A percentile compares a stretch with the other conserved stretches of the same genome.
Conservation (phyloP, 2,797 vertebrate species). For the Xiphorhynchus erythropygius region DNA sequence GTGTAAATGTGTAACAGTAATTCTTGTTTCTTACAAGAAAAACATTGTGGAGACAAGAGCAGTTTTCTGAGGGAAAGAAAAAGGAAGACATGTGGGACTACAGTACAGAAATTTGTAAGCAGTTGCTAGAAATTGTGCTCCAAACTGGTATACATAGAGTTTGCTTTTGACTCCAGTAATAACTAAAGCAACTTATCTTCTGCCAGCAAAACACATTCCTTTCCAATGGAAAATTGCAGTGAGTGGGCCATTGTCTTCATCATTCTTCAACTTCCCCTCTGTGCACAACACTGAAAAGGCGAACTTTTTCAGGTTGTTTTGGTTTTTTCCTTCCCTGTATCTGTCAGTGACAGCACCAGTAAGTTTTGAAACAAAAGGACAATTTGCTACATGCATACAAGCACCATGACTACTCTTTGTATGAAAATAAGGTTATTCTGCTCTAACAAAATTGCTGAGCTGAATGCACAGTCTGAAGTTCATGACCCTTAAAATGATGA, state of each 20-base stretch:
- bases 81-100: not conserved
- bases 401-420: constrained; percentile 12
- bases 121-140: not conserved
- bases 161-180: constrained; percentile 11
- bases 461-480: constrained; percentile 52
- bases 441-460: constrained; percentile 42
- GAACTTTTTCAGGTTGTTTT: not conserved
- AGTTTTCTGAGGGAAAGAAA: not conserved
- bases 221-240: constrained; percentile 24
- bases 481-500: constrained; percentile 37
- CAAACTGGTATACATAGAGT: not conserved
- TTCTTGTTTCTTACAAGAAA: not conserved
- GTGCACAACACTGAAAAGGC: constrained; percentile 1
- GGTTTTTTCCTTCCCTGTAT: not conserved
- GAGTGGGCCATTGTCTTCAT: not conserved
- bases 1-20: not conserved
- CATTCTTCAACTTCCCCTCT: not conserved
- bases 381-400: constrained; percentile 58
- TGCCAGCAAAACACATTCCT: constrained; percentile 4
- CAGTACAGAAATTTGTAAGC: not conserved
- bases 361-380: constrained; percentile 20
- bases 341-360: not conserved
- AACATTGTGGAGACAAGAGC: not conserved
- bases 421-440: constrained; percentile 58
- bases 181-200: not conserved